Evolutionary conservation across 2,113 vertebrate species (phyloP).

Genomic region (Myodes glareolus): DNA sequence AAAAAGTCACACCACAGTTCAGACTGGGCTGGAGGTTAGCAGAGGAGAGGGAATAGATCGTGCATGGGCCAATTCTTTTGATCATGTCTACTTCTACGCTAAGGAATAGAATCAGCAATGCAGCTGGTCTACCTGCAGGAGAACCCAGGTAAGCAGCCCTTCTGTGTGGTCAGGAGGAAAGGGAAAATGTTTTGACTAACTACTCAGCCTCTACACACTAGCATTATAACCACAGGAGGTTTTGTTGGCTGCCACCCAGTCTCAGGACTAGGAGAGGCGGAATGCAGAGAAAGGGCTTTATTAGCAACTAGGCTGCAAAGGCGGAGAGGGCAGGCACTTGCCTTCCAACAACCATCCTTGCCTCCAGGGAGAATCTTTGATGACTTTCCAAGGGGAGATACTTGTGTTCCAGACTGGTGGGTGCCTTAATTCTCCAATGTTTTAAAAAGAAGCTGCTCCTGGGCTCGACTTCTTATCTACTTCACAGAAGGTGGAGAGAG

Average conservation of each 20-base stretch:
- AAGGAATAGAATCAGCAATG: not conserved
- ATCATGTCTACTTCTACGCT: not conserved
- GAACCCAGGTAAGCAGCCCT: not conserved
- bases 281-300: not conserved
- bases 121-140: not conserved
- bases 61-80: not conserved
- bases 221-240: not conserved
- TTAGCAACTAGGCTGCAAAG: not conserved
- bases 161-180: conserved; percentile 14
- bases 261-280: not conserved
- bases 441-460: not conserved
- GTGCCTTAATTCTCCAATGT: not conserved
- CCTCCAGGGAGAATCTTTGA: not conserved
- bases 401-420: not conserved
- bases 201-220: not conserved
- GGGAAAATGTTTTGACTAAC: not conserved
- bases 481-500: not conserved
- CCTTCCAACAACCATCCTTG: not conserved
- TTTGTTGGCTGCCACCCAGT: not conserved
- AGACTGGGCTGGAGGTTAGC: not conserved
- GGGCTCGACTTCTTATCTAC: not conserved
- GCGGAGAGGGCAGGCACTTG: not conserved
- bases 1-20: not conserved
- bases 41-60: not conserved
- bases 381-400: not conserved